A percentile compares a stretch with the other conserved stretches of the same genome.
phyloP scores from a whole-genome alignment of 2,113 vertebrate species.

The Salvator merianae region DNA sequence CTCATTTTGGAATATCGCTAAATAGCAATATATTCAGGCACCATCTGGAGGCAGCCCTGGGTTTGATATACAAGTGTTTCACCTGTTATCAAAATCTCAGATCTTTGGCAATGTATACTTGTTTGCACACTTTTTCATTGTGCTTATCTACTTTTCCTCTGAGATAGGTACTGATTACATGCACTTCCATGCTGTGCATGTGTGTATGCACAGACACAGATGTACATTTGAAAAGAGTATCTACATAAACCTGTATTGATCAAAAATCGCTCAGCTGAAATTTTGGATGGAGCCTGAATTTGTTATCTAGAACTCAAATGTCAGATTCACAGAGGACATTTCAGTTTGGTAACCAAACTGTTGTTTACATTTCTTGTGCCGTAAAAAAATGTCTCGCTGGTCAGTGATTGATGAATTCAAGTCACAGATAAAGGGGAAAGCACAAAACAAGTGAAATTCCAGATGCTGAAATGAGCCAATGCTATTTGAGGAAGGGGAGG shows the following conservation, averaged over 20 bases:
- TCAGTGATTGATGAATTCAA: conserved; percentile 5
- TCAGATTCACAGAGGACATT: neutral
- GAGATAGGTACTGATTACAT: neutral
- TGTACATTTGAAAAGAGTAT: neutral
- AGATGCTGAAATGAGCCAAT: neutral
- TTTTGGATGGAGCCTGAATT: neutral
- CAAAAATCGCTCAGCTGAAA: neutral
- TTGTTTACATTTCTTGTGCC: conserved; percentile 9
- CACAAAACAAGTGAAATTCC: conserved; percentile 11
- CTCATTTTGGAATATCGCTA: no score
- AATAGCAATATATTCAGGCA: no score
- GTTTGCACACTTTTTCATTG: neutral
- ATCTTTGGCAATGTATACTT: neutral
- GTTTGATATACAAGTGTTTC: no score
- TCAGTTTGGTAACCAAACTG: neutral
- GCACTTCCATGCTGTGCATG: neutral
- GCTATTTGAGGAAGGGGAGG: neutral
- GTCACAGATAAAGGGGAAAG: neutral
- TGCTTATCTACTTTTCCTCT: neutral
- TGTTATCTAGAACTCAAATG: conserved; percentile 6
- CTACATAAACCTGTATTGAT: neutral
- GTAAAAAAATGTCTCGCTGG: conserved; percentile 1
- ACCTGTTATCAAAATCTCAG: no score
- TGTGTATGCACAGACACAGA: no score
- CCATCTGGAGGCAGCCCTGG: no score